Percentiles rank a stretch among this genome's conserved stretches.
phyloP scores from a whole-genome alignment of 2,888 invertebrate species.

The Pimpla rufipes region DNA sequence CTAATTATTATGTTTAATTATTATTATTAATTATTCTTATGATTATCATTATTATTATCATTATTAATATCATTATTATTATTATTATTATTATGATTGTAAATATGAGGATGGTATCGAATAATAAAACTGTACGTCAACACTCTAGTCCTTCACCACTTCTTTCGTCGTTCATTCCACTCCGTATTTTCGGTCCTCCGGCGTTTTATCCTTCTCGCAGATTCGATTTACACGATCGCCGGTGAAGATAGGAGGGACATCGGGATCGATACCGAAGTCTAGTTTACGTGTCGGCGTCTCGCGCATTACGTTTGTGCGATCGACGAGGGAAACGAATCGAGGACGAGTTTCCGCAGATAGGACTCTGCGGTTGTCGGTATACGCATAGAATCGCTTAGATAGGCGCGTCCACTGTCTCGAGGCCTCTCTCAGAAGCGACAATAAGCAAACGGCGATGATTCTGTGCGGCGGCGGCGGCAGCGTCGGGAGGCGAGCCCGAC shows the following conservation, averaged over 20 bases:
- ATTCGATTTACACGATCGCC: constrained; percentile 16
- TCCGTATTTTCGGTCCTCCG: constrained; percentile 12
- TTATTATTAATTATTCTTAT: constrained; percentile 60
- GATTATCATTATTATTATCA: constrained; percentile 67
- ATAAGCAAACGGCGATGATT: constrained; percentile 51
- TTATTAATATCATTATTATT: constrained; percentile 69
- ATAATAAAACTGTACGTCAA: constrained; percentile 82
- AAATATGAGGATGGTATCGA: constrained; percentile 79
- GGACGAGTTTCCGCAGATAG: constrained; percentile 65
- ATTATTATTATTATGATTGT: constrained; percentile 69
- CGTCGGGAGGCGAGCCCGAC: constrained; percentile 70
- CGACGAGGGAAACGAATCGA: constrained; percentile 40
- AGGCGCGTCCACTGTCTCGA: constrained; percentile 60
- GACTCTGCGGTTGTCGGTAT: constrained; percentile 26
- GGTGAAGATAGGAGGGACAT: background rate
- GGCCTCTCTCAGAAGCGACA: constrained; percentile 39
- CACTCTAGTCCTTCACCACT: constrained; percentile 56
- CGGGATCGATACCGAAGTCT: constrained; percentile 8
- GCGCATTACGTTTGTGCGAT: constrained; percentile 1
- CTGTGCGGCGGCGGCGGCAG: constrained; percentile 37
- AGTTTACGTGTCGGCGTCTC: constrained; percentile 40
- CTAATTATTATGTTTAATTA: constrained; percentile 65
- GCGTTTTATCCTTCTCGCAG: background rate
- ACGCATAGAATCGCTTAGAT: constrained; percentile 66
- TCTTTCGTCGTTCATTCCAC: constrained; percentile 62